phyloP scores from a whole-genome alignment of 2,888 invertebrate genomes.

The Belgica antarctica region DNA sequence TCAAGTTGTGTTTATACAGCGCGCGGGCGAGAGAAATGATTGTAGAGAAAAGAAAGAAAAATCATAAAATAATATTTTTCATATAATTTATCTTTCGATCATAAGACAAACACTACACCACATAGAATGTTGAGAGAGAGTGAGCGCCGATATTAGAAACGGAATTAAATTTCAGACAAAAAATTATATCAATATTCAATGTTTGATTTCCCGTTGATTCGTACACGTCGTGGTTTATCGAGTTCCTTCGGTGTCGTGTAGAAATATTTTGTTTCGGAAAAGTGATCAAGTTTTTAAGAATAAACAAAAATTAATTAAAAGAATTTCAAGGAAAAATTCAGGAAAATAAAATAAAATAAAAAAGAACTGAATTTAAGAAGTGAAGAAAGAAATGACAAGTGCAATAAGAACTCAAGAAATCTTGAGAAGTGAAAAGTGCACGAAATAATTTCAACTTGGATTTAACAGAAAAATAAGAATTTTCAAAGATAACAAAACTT shows the following conservation, averaged over 20 bases:
- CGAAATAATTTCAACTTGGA: constrained; percentile 9
- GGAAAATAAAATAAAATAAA: neutral
- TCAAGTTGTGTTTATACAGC: constrained; percentile 43
- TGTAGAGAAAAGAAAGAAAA: constrained; percentile 34
- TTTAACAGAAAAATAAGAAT: neutral
- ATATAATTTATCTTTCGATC: constrained; percentile 44
- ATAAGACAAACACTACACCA: constrained; percentile 43
- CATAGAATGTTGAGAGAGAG: constrained; percentile 28
- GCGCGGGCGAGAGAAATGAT: constrained; percentile 36
- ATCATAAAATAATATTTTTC: constrained; percentile 43
- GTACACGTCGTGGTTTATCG: constrained; percentile 40
- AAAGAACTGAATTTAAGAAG: neutral
- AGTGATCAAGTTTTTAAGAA: constrained; percentile 6
- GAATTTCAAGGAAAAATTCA: neutral
- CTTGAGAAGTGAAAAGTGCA: constrained; percentile 25
- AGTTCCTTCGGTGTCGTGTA: neutral
- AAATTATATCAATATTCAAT: constrained; percentile 44
- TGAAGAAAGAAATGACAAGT: neutral
- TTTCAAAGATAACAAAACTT: neutral
- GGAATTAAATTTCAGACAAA: constrained; percentile 43
- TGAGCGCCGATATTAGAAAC: constrained; percentile 31
- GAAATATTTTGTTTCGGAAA: constrained; percentile 12
- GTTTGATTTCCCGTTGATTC: constrained; percentile 44
- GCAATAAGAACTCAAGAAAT: neutral
- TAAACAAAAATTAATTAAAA: constrained; percentile 29